Evolutionary conservation across 2,888 invertebrate species (phyloP).

Genomic region (Belgica antarctica): DNA sequence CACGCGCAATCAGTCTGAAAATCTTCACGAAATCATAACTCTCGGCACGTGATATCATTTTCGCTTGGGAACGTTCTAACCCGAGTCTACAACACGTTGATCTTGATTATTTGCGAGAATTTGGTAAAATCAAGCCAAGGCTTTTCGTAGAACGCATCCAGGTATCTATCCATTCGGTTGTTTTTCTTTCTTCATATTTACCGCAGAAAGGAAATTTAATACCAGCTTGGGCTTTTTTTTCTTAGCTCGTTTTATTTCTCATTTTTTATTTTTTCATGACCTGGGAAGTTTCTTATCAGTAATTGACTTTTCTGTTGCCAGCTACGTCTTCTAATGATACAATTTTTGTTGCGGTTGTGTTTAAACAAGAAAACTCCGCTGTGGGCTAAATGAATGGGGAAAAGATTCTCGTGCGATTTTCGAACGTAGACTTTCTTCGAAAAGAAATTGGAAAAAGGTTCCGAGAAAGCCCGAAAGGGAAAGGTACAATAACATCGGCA

Average conservation of each 20-base stretch:
- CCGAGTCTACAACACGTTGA: too few species aligned
- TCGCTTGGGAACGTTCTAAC: too few species aligned
- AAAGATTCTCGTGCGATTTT: neutral
- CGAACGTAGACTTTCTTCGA: neutral
- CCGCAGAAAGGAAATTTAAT: neutral
- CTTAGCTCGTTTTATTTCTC: neutral
- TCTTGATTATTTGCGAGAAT: too few species aligned
- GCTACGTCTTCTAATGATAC: neutral
- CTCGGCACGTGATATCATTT: too few species aligned
- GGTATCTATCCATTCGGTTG: too few species aligned
- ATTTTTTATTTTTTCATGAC: neutral
- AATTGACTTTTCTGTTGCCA: neutral
- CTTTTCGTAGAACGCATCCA: too few species aligned
- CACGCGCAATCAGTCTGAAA: too few species aligned
- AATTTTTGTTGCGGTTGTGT: neutral
- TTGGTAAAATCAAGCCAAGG: too few species aligned
- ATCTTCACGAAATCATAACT: too few species aligned
- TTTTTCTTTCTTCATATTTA: too few species aligned
- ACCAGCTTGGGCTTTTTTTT: too few species aligned
- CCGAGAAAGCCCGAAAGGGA: neutral
- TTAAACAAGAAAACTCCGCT: slow-evolving; percentile 9
- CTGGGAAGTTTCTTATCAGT: neutral
- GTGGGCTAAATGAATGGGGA: neutral
- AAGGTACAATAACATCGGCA: neutral
- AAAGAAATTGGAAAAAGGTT: neutral